Conservation (phyloP, 1,140 invertebrate species). For the Formica exsecta region DNA sequence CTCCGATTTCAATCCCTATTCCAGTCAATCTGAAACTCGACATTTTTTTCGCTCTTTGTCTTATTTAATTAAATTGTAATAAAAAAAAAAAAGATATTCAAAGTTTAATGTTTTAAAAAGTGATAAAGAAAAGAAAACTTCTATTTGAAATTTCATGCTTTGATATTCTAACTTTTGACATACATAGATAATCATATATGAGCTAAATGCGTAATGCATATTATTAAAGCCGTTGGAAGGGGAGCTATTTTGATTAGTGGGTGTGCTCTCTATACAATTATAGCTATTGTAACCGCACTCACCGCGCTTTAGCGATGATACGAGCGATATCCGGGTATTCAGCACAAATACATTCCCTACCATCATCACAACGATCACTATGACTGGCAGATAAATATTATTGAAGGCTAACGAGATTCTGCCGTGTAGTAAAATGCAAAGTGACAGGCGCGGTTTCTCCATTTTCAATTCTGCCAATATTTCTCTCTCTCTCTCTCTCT, state of each 20-base stretch:
- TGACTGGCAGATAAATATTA: slow-evolving; percentile 63
- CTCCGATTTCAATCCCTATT: no score
- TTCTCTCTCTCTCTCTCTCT: not conserved
- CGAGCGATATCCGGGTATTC: slow-evolving; percentile 25
- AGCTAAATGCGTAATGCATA: slow-evolving; percentile 18
- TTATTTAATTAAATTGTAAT: no score
- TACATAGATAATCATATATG: slow-evolving; percentile 26
- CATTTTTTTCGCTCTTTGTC: no score
- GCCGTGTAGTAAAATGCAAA: slow-evolving; percentile 51
- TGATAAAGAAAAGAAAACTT: not conserved
- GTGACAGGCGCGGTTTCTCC: slow-evolving; percentile 45
- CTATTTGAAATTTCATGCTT: not conserved
- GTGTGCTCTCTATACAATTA: slow-evolving; percentile 43
- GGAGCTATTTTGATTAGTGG: slow-evolving; percentile 38
- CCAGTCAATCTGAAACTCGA: no score
- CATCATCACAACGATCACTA: slow-evolving; percentile 46
- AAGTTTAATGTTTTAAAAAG: not conserved
- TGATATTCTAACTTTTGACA: not conserved
- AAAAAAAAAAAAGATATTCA: no score
- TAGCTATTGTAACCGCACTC: slow-evolving; percentile 34
- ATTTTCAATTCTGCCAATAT: slow-evolving; percentile 46
- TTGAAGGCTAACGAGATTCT: slow-evolving; percentile 58
- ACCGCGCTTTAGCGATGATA: slow-evolving; percentile 48
- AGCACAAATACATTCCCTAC: slow-evolving; percentile 41
- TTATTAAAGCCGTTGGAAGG: slow-evolving; percentile 35